phyloP scores from a whole-genome alignment of 2,888 invertebrate genomes.

The Odontothrips loti region DNA sequence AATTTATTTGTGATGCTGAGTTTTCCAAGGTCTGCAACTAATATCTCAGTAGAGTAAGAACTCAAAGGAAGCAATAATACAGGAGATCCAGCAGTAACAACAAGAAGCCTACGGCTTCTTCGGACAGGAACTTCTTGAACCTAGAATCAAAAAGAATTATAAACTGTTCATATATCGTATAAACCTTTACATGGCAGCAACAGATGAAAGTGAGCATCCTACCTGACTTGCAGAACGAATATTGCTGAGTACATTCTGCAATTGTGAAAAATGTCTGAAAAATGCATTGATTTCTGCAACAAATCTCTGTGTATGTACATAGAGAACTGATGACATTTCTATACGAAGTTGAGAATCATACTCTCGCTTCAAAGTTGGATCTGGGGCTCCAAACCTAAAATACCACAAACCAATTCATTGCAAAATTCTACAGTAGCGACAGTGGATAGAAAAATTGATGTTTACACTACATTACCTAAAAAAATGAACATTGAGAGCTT shows the following conservation, averaged over 20 bases:
- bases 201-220: background rate
- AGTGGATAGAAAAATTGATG: slow-evolving; percentile 1
- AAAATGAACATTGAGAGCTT: slow-evolving; percentile 77
- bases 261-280: slow-evolving; percentile 75
- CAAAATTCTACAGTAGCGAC: slow-evolving; percentile 11
- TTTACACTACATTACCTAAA: slow-evolving; percentile 45
- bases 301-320: slow-evolving; percentile 92
- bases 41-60: slow-evolving; percentile 68
- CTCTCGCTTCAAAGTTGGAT: slow-evolving; percentile 35
- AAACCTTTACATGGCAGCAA: background rate
- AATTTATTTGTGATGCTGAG: slow-evolving; percentile 75
- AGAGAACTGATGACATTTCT: slow-evolving; percentile 85
- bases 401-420: slow-evolving; percentile 23
- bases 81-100: slow-evolving; percentile 69
- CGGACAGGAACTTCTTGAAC: slow-evolving; percentile 38
- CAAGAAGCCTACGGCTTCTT: slow-evolving; percentile 53
- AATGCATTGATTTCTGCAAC: slow-evolving; percentile 84
- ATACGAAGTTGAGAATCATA: slow-evolving; percentile 69
- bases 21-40: slow-evolving; percentile 76
- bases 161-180: background rate
- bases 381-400: slow-evolving; percentile 38
- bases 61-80: slow-evolving; percentile 83
- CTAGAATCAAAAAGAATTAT: slow-evolving; percentile 29
- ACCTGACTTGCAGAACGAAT: slow-evolving; percentile 61
- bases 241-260: slow-evolving; percentile 70